Percentiles rank a stretch among this genome's conserved stretches.
Conservation (phyloP, 2,888 invertebrate genomes). For the Dascillus cervinus region DNA sequence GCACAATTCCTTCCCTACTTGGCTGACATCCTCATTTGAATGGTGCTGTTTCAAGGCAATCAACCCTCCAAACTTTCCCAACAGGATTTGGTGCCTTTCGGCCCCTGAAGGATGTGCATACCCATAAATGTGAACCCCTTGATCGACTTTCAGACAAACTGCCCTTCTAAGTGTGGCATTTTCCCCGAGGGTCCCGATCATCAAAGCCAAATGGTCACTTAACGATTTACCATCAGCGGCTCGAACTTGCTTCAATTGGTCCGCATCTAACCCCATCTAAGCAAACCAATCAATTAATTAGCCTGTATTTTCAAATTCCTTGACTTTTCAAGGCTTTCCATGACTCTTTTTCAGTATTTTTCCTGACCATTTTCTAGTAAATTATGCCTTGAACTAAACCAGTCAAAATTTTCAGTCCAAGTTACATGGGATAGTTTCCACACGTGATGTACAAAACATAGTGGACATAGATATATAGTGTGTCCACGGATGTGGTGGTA, state of each 20-base stretch:
- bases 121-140: constrained; percentile 53
- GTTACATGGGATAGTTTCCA: no score
- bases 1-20: constrained; percentile 65
- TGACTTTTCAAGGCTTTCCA: no score
- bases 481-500: no score
- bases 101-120: constrained; percentile 72
- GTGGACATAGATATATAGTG: no score
- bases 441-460: no score
- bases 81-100: constrained; percentile 43
- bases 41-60: constrained; percentile 57
- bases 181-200: constrained; percentile 85
- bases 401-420: no score
- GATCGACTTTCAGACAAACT: constrained; percentile 59
- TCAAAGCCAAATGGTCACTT: constrained; percentile 72
- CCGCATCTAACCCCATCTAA: constrained; percentile 59
- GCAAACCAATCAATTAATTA: no score
- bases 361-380: no score
- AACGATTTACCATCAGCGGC: constrained; percentile 61
- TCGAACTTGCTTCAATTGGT: constrained; percentile 58
- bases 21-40: no score
- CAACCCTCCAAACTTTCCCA: constrained; percentile 82
- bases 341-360: no score
- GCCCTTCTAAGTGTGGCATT: constrained; percentile 78
- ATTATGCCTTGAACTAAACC: no score
- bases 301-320: no score